Percentiles rank a stretch among this genome's conserved stretches.
These are phyloP conservation scores for fruit fly (Drosophila melanogaster) DNA, from an alignment of 1,140 invertebrate species.

Conservation along the genomic window Release_6_plus_ISO1_MT NT_033777.3:28699001-28699500, in stretches of 20 bases:
- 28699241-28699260: constrained; percentile 36
- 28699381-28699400: neutral
- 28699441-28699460: no score
- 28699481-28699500: neutral
- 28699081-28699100: constrained; percentile 79
- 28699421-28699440: no score
- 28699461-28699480: neutral
- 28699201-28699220: constrained; percentile 54
- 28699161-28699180: constrained; percentile 62
- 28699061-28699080: constrained; percentile 79
- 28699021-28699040: constrained; percentile 81
- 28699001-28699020: constrained; percentile 84
- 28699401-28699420: neutral
- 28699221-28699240: constrained; percentile 41
- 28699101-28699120: constrained; percentile 56
- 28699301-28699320: neutral
- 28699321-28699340: neutral
- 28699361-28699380: neutral
- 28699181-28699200: constrained; percentile 47
- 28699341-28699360: neutral
- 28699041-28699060: constrained; percentile 84
- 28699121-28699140: constrained; percentile 26
- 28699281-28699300: neutral
- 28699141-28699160: constrained; percentile 21
- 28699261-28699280: constrained; percentile 21